Percentiles rank a stretch among this genome's conserved stretches.
phyloP scores from a whole-genome alignment of 2,797 vertebrate genomes.

The Onychomys arenicola region DNA sequence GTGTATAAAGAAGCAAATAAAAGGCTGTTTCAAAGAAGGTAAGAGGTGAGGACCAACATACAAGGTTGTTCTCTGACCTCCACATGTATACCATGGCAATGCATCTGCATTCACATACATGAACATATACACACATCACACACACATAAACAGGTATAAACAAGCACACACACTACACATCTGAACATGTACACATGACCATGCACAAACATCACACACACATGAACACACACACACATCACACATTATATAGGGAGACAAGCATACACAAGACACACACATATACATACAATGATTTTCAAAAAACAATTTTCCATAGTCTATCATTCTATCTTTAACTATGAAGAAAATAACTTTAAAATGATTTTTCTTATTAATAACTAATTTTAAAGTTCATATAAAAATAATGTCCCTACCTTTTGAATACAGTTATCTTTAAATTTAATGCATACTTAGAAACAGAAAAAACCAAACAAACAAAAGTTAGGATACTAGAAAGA shows the following conservation, averaged over 20 bases:
- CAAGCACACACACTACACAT: background rate
- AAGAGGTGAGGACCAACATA: background rate
- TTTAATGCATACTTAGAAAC: conserved; percentile 45
- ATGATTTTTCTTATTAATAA: background rate
- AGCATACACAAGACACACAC: background rate
- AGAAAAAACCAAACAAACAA: background rate
- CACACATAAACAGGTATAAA: background rate
- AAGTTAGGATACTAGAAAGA: background rate
- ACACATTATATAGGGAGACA: background rate
- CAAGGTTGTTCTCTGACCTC: background rate
- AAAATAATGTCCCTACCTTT: background rate
- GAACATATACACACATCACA: background rate
- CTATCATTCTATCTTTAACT: background rate
- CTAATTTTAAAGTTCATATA: background rate
- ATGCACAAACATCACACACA: background rate
- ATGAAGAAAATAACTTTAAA: background rate
- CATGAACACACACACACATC: background rate
- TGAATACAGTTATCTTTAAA: background rate
- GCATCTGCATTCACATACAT: background rate
- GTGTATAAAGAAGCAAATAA: background rate
- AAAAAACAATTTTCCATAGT: background rate
- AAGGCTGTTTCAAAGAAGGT: background rate
- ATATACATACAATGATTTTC: background rate
- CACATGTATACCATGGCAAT: background rate
- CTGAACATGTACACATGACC: background rate